Conservation (phyloP, 1,140 invertebrate species). For the Wasmannia auropunctata region DNA sequence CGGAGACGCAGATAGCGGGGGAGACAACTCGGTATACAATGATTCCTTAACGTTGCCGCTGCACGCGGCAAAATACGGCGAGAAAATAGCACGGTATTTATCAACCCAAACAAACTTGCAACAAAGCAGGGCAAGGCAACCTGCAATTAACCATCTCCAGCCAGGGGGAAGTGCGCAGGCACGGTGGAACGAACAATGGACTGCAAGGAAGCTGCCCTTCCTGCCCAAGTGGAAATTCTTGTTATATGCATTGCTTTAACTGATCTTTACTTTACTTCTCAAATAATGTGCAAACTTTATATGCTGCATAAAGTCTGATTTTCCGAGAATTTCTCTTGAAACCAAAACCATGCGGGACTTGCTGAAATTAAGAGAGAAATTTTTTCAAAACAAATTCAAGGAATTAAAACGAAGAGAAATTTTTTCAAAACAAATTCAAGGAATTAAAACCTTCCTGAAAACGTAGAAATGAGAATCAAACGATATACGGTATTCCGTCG, state of each 20-base stretch:
- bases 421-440: background rate
- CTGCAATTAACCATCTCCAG: constrained; percentile 17
- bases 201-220: background rate
- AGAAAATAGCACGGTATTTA: constrained; percentile 43
- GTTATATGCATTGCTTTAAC: background rate
- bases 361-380: background rate
- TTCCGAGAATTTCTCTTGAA: background rate
- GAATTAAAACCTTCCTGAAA: background rate
- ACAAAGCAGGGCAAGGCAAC: constrained; percentile 18
- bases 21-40: constrained; percentile 8
- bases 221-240: background rate
- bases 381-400: background rate
- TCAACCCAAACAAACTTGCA: constrained; percentile 14
- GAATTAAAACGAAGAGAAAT: background rate
- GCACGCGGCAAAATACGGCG: constrained; percentile 13
- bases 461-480: too few species aligned
- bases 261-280: background rate
- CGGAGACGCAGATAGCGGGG: background rate
- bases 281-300: background rate
- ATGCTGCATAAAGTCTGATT: background rate
- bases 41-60: constrained; percentile 23
- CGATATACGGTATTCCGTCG: background rate
- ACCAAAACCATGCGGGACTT: background rate
- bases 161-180: background rate
- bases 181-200: constrained; percentile 10